A percentile compares a stretch with the other conserved stretches of the same genome.
Conservation (phyloP, 2,797 vertebrate species). For the Jordanella pulchra region DNA sequence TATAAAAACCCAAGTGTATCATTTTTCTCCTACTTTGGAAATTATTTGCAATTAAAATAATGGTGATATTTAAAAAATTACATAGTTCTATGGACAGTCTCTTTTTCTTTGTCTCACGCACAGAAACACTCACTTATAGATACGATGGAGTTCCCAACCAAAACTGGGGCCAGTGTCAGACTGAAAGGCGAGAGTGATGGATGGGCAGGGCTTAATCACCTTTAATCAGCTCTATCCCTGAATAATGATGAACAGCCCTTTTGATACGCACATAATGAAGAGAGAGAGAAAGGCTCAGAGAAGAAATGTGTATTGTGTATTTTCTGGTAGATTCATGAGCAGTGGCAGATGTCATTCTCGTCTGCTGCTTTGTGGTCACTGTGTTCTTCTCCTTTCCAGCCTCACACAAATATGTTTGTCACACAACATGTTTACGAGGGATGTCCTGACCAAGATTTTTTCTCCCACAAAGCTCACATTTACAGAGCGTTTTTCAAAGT, state of each 20-base stretch:
- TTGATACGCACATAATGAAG: slow-evolving; percentile 59
- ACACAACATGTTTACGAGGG: background rate
- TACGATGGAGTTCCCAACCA: slow-evolving; percentile 38
- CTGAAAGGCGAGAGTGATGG: slow-evolving; percentile 78
- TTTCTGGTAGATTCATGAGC: slow-evolving; percentile 64
- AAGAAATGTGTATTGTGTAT: slow-evolving; percentile 50
- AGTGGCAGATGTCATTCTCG: slow-evolving; percentile 65
- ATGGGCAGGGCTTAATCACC: slow-evolving; percentile 80
- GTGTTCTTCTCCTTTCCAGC: slow-evolving; percentile 17
- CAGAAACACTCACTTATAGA: slow-evolving; percentile 39
- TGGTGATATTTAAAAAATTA: slow-evolving; percentile 47
- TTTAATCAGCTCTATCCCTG: slow-evolving; percentile 79
- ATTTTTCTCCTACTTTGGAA: slow-evolving; percentile 52
- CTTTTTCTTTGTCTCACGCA: slow-evolving; percentile 17
- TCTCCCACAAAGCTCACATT: background rate
- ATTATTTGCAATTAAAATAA: slow-evolving; percentile 67
- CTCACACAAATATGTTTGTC: slow-evolving; percentile 12
- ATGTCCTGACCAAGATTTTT: background rate
- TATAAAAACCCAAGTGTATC: slow-evolving; percentile 56
- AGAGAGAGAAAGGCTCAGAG: slow-evolving; percentile 45
- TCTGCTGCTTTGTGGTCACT: slow-evolving; percentile 40
- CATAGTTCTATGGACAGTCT: slow-evolving; percentile 34
- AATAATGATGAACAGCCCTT: slow-evolving; percentile 77
- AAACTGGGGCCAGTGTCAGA: slow-evolving; percentile 65
- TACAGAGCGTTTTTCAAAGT: background rate